Conservation (phyloP, 2,888 invertebrate species). For the Drosophila diplacantha region DNA sequence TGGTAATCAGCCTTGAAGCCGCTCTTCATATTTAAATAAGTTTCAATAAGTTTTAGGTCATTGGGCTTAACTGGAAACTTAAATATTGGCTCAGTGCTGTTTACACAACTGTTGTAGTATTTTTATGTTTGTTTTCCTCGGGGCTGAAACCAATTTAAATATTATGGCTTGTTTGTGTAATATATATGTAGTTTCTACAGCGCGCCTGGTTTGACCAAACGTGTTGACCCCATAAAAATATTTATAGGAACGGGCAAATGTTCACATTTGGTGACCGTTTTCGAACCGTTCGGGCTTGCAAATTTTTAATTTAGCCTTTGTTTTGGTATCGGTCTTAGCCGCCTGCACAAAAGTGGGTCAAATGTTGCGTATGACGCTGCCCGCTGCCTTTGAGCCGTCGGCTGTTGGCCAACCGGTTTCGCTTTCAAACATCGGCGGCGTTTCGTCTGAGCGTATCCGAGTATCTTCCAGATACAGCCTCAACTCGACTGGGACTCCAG, state of each 20-base stretch:
- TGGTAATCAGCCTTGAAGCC: slow-evolving; percentile 17
- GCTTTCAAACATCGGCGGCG: slow-evolving; percentile 59
- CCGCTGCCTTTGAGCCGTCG: slow-evolving; percentile 27
- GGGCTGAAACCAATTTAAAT: slow-evolving; percentile 22
- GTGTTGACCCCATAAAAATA: slow-evolving; percentile 25
- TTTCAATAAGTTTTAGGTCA: slow-evolving; percentile 26
- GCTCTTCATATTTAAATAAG: slow-evolving; percentile 6
- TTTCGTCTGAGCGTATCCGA: slow-evolving; percentile 40
- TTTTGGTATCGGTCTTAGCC: slow-evolving; percentile 14
- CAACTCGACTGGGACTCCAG: neutral
- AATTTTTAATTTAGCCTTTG: slow-evolving; percentile 45
- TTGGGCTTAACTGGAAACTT: slow-evolving; percentile 15
- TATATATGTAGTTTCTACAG: slow-evolving; percentile 1
- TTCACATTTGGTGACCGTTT: slow-evolving; percentile 34
- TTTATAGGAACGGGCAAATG: slow-evolving; percentile 15
- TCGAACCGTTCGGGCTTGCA: slow-evolving; percentile 51
- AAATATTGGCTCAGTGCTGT: slow-evolving; percentile 17
- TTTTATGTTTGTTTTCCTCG: slow-evolving; percentile 18
- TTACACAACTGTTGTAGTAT: slow-evolving; percentile 20
- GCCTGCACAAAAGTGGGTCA: slow-evolving; percentile 58
- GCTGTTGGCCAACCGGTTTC: slow-evolving; percentile 51
- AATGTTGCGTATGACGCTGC: slow-evolving; percentile 62
- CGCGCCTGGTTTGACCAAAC: slow-evolving; percentile 4
- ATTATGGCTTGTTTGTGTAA: slow-evolving; percentile 9
- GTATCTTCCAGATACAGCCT: slow-evolving; percentile 32